Evolutionary conservation across 1,140 invertebrate species (phyloP).

Genomic region (Pogonomyrmex barbatus): DNA sequence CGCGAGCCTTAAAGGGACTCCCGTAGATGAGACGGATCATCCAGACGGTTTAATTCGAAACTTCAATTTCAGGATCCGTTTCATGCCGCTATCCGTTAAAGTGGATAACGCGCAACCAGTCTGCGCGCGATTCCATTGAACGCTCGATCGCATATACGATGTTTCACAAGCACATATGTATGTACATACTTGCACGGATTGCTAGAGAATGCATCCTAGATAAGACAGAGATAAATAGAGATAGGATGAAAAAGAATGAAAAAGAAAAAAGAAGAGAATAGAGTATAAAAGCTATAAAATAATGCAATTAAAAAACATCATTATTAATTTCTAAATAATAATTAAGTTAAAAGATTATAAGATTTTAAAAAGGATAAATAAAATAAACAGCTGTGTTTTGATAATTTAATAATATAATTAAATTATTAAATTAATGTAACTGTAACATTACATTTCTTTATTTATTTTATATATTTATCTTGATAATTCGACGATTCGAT

Average conservation of each 20-base stretch:
- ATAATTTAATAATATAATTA: too few relatives aligned
- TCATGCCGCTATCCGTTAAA: conserved; percentile 65
- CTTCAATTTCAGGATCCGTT: conserved; percentile 79
- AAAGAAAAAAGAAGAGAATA: conserved; percentile 4
- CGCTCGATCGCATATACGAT: conserved; percentile 41
- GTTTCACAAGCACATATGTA: conserved; percentile 25
- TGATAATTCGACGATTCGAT: too few relatives aligned
- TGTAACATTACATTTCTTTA: too few relatives aligned
- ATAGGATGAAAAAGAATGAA: background rate
- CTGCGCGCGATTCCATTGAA: conserved; percentile 56
- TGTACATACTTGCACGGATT: conserved; percentile 36
- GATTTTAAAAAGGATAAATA: background rate
- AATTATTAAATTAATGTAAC: too few relatives aligned
- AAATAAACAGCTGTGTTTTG: too few relatives aligned
- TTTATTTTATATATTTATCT: too few relatives aligned
- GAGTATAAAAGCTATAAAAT: background rate
- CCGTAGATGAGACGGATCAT: conserved; percentile 78
- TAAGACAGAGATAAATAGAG: background rate
- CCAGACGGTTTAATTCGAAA: conserved; percentile 82
- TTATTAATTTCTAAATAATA: background rate
- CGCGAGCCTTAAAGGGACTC: conserved; percentile 69
- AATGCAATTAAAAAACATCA: conserved; percentile 37
- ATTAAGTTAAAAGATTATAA: background rate
- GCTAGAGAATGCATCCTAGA: conserved; percentile 29
- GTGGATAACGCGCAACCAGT: conserved; percentile 73